Evolutionary conservation across 2,797 vertebrate genomes (phyloP), one percentile per base, ranked within the genome.

Genomic region (Ibycter americanus): DNA sequence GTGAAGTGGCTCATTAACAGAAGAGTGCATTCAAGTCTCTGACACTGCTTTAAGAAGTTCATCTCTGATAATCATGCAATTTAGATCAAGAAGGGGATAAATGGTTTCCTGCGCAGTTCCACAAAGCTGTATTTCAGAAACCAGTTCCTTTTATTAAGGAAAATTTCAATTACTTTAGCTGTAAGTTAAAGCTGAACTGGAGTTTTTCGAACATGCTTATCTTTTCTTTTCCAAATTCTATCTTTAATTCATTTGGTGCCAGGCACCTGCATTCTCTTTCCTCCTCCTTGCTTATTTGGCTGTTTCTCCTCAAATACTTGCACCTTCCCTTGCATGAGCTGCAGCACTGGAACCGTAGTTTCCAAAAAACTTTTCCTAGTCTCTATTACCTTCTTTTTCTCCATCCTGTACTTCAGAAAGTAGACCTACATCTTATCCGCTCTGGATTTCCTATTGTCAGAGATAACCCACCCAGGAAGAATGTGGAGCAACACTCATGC

Each of bases 281-380:
- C 52, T 87, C 74, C 62, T 87, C 92, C 92, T 22, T 96, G 89
- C 92, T 96, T 93, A 95, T 82, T 80, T 91, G 95, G 91, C 52
- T 74, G 89, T 86, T 98, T 96, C 83, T 92, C 73, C 66, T 70
- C 54, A 61, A 29, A 61, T n/a, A 77, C 65, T 73, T 54, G 14
- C 4, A 8, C 55, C 32, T 95, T 97, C 66, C 76, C 73, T 38
- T 96, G 40, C 5, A 5, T 54, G 71, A 52, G 40, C 31, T 74
- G 77, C 66, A 76, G 42, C 44, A 51, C 4, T 21, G 71, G 47
- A 34, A 65, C 4, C 4, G 29, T 13, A 73, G 12, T 38, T 36
- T 62, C 44, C 36, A n/a, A 77, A 52, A 84, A 6, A 6, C 32
- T 23, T 9, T 52, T 58, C 27, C 31, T 62, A 15, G 5, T 44